Evolutionary conservation across 2,888 invertebrate genomes (phyloP), one percentile per base, ranked within the genome.

Genomic region (Drosophila fulvimacula): DNA sequence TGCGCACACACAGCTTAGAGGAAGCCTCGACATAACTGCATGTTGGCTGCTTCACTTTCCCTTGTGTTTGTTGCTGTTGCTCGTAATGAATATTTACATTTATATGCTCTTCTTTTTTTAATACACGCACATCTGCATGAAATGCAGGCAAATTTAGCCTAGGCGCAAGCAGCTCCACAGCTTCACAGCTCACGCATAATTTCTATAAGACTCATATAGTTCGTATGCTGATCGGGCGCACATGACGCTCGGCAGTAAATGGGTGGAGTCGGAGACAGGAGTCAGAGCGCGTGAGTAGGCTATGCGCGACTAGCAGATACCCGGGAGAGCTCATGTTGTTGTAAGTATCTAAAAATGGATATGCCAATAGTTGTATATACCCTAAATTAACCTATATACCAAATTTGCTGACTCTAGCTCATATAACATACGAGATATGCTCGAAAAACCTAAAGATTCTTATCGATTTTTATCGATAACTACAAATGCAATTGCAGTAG

Each of bases 141-240:
- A 21, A 9, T 15, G 32, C 49, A 7, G 34, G 46, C 46, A 48
- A 48, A 30, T 48, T 48, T 48, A 48, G 46, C 46, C 46, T 48
- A 46, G 46, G 46, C 46, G 46, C 46, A n/a, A n/a, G 44, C 44
- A 46, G 44, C 27, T 27, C 27, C 44, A 27, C 46, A 46, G 46
- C 46, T 5, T 17, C 46, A 27, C 46, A 27, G 46, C 46, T 48
- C 46, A 66, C 69, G 72, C 76, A 79, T 81, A 69, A 74, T 74
- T 60, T 77, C 63, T 79, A 48, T 48, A 48, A 48, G n/a, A 48
- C 46, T 48, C 30, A 30, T 48, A 46, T 46, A 48, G 46, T 11
- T 27, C 30, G 46, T 30, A 46, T 46, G 46, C 46, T 17, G 46
- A 46, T 46, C 27, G 46, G 27, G 21, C 46, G 27, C 46, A 24